Evolutionary conservation across 2,888 invertebrate species (phyloP), one percentile per base, ranked within the genome.

Genomic region (Julus scandinavius): DNA sequence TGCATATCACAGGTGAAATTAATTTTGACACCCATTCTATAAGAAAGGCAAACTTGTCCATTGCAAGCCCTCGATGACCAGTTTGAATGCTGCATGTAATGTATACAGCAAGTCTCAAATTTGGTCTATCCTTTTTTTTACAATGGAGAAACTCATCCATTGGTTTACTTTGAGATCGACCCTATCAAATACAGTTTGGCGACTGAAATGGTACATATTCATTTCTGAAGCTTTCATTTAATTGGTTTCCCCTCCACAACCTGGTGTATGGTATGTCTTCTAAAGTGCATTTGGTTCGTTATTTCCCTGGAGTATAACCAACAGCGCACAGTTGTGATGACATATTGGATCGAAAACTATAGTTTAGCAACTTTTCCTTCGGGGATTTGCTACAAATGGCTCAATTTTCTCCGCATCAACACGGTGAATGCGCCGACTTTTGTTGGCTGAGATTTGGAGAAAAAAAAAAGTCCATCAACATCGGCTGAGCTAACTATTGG

Each of bases 161-260:
- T 63, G n/a, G n/a, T n/a, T 63, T 3, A 63, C 63, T 63, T n/a
- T n/a, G 63, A n/a, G 63, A 63, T 63, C n/a, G 63, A 63, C 63
- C 63, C 63, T 5, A 63, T 63, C 3, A n/a, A 63, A 63, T 63
- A 17, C n/a, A 63, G n/a, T 17, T 63, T n/a, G 63, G 63, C n/a
- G 63, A 63, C 63, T 63, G 63, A 63, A 63, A 63, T 63, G 63
- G 63, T 17, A 63, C 63, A 63, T 63, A n/a, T 63, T 63, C n/a
- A n/a, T 63, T 63, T 63, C n/a, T n/a, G 7, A 63, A 63, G 63
- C 63, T 63, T 63, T 3, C 63, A n/a, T 63, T 63, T 63, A 63
- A 63, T 63, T 63, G 63, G n/a, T n/a, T 63, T 63, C 63, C 63
- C 63, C 63, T 63, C n/a, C 63, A 63, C 63, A 63, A 63, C n/a